These are phyloP conservation scores for Sebastes baramenuke DNA, from an alignment of 2,797 vertebrate species.

Conservation along the genomic window DNA sequence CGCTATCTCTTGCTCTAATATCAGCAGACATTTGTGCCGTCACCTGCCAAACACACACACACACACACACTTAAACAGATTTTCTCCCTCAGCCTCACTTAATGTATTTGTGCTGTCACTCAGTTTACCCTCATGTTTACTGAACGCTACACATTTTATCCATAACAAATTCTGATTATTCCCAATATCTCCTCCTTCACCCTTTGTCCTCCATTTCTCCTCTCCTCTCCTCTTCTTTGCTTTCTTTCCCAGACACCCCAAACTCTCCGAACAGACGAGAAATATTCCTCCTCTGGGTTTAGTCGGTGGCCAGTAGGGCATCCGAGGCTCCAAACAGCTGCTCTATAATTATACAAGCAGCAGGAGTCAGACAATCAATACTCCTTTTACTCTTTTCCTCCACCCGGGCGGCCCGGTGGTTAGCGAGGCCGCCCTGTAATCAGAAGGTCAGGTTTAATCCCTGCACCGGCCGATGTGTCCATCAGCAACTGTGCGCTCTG, in stretches of 20 bases:
- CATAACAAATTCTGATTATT: background rate
- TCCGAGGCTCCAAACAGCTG: slow-evolving; percentile 61
- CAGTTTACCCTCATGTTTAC: slow-evolving; percentile 23
- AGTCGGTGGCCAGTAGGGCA: slow-evolving; percentile 30
- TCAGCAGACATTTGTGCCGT: slow-evolving; percentile 41
- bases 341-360: slow-evolving; percentile 66
- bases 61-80: slow-evolving; percentile 6
- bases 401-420: slow-evolving; percentile 37
- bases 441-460: slow-evolving; percentile 63
- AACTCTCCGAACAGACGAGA: slow-evolving; percentile 40
- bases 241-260: background rate
- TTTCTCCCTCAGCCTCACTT: slow-evolving; percentile 31
- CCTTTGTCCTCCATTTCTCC: background rate
- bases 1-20: slow-evolving; percentile 29
- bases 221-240: background rate
- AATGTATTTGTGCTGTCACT: slow-evolving; percentile 45
- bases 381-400: slow-evolving; percentile 41
- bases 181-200: background rate
- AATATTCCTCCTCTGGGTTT: slow-evolving; percentile 45
- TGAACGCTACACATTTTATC: slow-evolving; percentile 13
- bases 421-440: slow-evolving; percentile 34
- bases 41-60: background rate
- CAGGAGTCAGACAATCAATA: slow-evolving; percentile 63
- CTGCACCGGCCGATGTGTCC: slow-evolving; percentile 24
- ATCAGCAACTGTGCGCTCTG: slow-evolving; percentile 13